Evolutionary conservation across 2,797 vertebrate species (phyloP).

Genomic region (Cynopterus sphinx): DNA sequence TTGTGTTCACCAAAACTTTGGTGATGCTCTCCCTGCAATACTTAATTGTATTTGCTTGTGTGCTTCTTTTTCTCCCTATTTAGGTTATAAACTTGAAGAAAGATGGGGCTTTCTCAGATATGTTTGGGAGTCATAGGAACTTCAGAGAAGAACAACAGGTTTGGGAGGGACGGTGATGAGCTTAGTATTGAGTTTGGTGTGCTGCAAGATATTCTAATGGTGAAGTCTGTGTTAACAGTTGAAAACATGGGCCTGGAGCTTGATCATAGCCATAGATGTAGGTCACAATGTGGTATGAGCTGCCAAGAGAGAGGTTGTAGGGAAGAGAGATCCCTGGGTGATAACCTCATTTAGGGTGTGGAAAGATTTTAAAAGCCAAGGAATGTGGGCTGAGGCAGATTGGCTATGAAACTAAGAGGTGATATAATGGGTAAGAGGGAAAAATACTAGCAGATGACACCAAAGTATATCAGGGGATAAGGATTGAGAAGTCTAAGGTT

Average conservation of each 20-base stretch:
- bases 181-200: constrained; percentile 12
- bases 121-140: constrained; percentile 19
- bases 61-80: not conserved
- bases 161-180: not conserved
- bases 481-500: not conserved
- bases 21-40: not conserved
- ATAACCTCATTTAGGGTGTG: constrained; percentile 8
- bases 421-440: not conserved
- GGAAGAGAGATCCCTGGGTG: not conserved
- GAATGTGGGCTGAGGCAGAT: not conserved
- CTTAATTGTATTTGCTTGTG: not conserved
- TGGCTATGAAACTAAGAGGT: not conserved
- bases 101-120: not conserved
- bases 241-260: not conserved
- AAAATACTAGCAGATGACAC: not conserved
- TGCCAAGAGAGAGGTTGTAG: not conserved
- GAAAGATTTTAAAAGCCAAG: constrained; percentile 24
- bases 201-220: constrained; percentile 6
- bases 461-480: not conserved
- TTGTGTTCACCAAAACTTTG: not conserved
- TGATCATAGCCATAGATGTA: not conserved
- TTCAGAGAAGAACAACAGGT: not conserved
- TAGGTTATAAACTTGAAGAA: constrained; percentile 23
- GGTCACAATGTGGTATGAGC: not conserved
- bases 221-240: not conserved